These are phyloP conservation scores for Channallabes apus DNA, from an alignment of 2,797 vertebrate species.

Conservation along the genomic window DNA sequence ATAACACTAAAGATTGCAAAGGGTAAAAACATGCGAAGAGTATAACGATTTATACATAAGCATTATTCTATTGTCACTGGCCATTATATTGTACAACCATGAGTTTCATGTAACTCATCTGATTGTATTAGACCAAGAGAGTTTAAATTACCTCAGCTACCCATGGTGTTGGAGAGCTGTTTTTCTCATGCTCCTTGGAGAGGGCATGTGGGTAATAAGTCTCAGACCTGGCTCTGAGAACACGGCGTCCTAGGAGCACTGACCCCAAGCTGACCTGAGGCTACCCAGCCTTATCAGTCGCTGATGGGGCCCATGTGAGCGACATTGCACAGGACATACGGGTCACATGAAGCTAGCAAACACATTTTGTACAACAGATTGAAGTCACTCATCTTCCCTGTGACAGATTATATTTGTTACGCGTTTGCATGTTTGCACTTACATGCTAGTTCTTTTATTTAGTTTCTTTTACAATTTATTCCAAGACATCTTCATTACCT, in stretches of 20 bases:
- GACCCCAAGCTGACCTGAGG: constrained; percentile 24
- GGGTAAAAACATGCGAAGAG: neutral
- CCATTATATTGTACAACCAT: neutral
- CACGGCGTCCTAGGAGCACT: constrained; percentile 34
- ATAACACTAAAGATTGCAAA: neutral
- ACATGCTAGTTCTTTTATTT: neutral
- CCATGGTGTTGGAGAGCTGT: constrained; percentile 7
- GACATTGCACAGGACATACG: neutral
- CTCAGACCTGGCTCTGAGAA: constrained; percentile 26
- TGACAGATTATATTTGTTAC: constrained; percentile 13
- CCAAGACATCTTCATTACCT: neutral
- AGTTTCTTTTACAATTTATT: neutral
- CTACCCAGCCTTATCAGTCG: constrained; percentile 31
- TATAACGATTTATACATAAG: neutral
- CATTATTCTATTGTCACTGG: neutral
- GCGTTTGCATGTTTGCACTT: neutral
- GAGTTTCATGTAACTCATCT: neutral
- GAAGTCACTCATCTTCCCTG: constrained; percentile 15
- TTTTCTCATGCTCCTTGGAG: constrained; percentile 24
- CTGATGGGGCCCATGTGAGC: constrained; percentile 14
- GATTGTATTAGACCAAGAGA: neutral
- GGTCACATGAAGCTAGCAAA: constrained; percentile 18
- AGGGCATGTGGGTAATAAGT: constrained; percentile 32
- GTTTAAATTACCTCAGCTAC: neutral
- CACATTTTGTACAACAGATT: constrained; percentile 25